Percentiles rank a stretch among this genome's conserved stretches.
Conservation (phyloP, 2,113 vertebrate genomes). For the Dipodomys spectabilis region DNA sequence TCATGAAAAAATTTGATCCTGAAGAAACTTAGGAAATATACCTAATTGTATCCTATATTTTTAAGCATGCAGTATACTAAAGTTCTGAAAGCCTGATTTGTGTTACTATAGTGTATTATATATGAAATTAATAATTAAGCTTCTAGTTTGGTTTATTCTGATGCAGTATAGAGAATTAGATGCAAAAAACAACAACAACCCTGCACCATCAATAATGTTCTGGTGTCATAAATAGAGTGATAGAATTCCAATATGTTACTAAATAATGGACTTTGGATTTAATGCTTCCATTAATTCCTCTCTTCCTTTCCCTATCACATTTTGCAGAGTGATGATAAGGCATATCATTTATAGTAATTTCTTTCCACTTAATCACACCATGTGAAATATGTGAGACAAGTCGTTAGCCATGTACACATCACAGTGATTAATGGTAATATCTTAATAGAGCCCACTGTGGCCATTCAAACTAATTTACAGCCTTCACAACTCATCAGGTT, state of each 20-base stretch:
- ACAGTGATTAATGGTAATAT: slow-evolving; percentile 69
- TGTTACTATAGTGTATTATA: neutral
- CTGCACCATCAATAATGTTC: neutral
- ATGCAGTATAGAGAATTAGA: slow-evolving; percentile 33
- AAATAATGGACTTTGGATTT: slow-evolving; percentile 8
- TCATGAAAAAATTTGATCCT: neutral
- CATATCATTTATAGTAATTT: neutral
- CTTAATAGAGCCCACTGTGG: slow-evolving; percentile 54
- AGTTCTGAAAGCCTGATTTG: neutral
- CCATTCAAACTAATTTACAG: slow-evolving; percentile 51
- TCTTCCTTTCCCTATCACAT: neutral
- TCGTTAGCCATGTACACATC: neutral
- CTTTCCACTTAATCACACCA: slow-evolving; percentile 41
- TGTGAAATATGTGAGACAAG: neutral
- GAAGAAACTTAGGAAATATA: neutral
- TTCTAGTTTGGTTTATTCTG: slow-evolving; percentile 49
- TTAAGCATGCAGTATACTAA: neutral
- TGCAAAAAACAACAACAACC: neutral
- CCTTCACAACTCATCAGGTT: slow-evolving; percentile 51
- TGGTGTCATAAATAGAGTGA: slow-evolving; percentile 24
- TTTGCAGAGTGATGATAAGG: slow-evolving; percentile 44
- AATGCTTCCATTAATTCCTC: slow-evolving; percentile 20
- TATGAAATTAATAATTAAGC: slow-evolving; percentile 16
- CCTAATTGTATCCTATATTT: neutral
- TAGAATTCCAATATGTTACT: neutral